These are phyloP conservation scores for Ashinkailepas kermadecensis DNA, from an alignment of 2,888 invertebrate species.

Conservation along the genomic window DNA sequence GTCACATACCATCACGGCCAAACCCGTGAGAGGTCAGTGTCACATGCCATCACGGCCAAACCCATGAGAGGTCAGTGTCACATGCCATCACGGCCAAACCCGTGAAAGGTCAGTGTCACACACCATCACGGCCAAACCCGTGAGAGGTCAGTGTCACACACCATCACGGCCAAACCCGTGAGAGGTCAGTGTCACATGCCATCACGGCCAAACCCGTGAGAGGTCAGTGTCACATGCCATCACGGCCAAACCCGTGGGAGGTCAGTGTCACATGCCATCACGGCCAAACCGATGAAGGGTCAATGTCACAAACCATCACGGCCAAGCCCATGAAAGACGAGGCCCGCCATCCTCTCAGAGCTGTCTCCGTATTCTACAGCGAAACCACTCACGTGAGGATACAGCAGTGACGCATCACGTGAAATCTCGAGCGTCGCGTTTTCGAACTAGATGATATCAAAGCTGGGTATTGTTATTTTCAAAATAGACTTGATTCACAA, in stretches of 20 bases:
- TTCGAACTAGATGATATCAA: no score
- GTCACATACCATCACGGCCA: slow-evolving; percentile 73
- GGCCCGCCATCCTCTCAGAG: no score
- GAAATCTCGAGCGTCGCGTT: no score
- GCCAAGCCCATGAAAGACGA: no score
- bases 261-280: slow-evolving; percentile 34
- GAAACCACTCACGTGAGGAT: no score
- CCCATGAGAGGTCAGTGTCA: slow-evolving; percentile 73
- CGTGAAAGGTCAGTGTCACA: slow-evolving; percentile 69
- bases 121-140: slow-evolving; percentile 75
- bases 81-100: slow-evolving; percentile 76
- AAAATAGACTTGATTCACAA: no score
- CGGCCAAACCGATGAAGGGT: no score
- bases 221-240: slow-evolving; percentile 62
- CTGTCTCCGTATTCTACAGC: no score
- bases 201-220: slow-evolving; percentile 85
- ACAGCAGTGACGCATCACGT: no score
- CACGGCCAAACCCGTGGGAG: slow-evolving; percentile 80
- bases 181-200: slow-evolving; percentile 61
- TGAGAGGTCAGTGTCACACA: slow-evolving; percentile 66
- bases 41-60: slow-evolving; percentile 72
- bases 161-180: slow-evolving; percentile 81
- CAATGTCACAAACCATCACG: no score
- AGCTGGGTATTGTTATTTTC: no score
- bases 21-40: slow-evolving; percentile 72